Conservation (phyloP, 2,797 vertebrate species). For the Gephyroberyx darwinii region DNA sequence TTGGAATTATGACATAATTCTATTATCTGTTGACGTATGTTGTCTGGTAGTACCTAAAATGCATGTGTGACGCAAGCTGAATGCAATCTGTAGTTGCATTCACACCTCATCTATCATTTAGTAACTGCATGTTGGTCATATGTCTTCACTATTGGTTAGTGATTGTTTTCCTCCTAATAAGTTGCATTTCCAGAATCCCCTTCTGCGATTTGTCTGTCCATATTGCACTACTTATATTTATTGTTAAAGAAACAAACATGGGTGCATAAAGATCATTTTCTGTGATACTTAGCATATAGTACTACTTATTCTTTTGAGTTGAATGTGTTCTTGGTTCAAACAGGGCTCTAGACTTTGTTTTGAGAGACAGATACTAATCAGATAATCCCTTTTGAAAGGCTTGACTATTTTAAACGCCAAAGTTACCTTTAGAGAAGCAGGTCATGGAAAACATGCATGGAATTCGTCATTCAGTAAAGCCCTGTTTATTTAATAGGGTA, state of each 20-base stretch:
- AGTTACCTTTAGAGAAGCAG: background rate
- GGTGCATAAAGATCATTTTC: too few relatives aligned
- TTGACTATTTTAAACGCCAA: conserved; percentile 43
- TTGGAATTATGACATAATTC: conserved; percentile 25
- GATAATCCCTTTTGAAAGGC: conserved; percentile 49
- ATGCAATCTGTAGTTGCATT: background rate
- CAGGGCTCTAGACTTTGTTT: conserved; percentile 21
- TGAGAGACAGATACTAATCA: conserved; percentile 39
- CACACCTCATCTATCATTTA: background rate
- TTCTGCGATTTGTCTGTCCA: background rate
- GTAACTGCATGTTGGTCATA: background rate
- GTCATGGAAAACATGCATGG: conserved; percentile 1
- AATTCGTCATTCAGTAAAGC: background rate
- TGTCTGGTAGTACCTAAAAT: background rate
- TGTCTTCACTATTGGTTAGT: background rate
- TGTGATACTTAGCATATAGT: background rate
- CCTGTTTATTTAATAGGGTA: background rate
- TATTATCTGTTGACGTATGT: conserved; percentile 56
- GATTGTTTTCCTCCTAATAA: background rate
- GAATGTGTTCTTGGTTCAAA: too few relatives aligned
- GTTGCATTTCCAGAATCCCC: background rate
- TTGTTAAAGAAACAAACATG: background rate
- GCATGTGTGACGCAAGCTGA: background rate
- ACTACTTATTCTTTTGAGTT: background rate
- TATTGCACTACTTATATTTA: background rate